Evolutionary conservation across 2,888 invertebrate genomes (phyloP), one percentile per base, ranked within the genome.

Genomic region (Melolontha melolontha): DNA sequence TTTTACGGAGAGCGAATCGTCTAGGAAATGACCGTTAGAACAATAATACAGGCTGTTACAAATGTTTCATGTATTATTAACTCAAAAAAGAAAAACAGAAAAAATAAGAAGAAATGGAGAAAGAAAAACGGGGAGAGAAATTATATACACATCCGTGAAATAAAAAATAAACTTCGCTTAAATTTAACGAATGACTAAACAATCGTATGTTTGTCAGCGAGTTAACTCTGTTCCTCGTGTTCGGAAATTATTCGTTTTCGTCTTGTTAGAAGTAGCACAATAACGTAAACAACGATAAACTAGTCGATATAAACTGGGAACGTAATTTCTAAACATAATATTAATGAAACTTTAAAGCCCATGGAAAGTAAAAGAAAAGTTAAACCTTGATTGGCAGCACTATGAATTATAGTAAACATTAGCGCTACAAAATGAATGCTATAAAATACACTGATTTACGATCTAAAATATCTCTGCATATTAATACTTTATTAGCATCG

Each of bases 131-230:
- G 52, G 12, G 34, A 41, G 34, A 55, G 40, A 17, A n/a, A 17
- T 64, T 51, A 62, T 40, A 51, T 64, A 64, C 41, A 64, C 64
- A 64, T 41, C 50, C 49, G 51, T 40, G 64, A 64, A 64, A 64
- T 40, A 64, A 50, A 50, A 64, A 64, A 50, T 49, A 50, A 64
- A 51, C 64, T 39, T 39, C 34, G 51, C 50, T 64, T 64, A 64
- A 64, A 64, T 40, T 41, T 55, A 55, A 55, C 50, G 16, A 39
- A 40, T 22, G 41, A 39, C 40, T 64, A 64, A 64, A 64, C 64
- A 50, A 40, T 50, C 50, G 39, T 64, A 51, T 50, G 64, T 64
- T 64, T 64, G 64, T 64, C 64, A 64, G 50, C 64, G 64, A 17
- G 51, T 51, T 14, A 27, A 51, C 50, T 64, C 64, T 64, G 64